Base-by-base conservation (phyloP, 2,797 vertebrate species). In the Lycodopsis pacificus region DNA sequence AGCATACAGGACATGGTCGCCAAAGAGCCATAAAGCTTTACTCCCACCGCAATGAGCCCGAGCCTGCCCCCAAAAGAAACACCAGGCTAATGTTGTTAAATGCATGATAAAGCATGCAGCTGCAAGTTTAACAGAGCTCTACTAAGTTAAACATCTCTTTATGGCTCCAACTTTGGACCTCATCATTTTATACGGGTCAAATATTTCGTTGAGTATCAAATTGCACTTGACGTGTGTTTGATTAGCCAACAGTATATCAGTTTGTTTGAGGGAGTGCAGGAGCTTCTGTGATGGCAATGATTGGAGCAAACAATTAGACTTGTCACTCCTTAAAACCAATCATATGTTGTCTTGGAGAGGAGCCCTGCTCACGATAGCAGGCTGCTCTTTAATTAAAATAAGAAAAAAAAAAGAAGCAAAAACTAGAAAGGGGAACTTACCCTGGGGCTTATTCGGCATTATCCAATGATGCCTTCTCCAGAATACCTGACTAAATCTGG, bases 401-500 rank as follows among this genome's bases (percentile, higher is more conserved):
- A 67, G n/a, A 25, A 67, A 1, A 19, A 5, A 38, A 13, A 30
- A 65, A 69, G 57, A 51, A 53, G 34, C 0, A 27, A 68, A 59
- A 77, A 79, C 11, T 61, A 82, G 58, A 80, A 65, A 74, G 46
- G 40, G 71, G 75, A 88, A 81, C 56, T 64, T 82, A 86, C 73
- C 87, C 80, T 59, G 44, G 68, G 80, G 90, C 84, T 83, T 84
- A 77, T 80, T 85, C 36, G 3, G 69, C 72, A 86, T 80, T 84
- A 71, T 89, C 79, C 77, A 68, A 70, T 62, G 80, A 87, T 89
- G 86, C 81, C 49, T 80, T 82, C 73, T 79, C 42, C 74, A 80
- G 53, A 88, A 86, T 80, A 89, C 85, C 84, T 90, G 84, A 88
- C 78, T 78, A 80, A 83, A 89, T 88, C 58, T 84, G 80, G 78